Base-by-base conservation (phyloP, 2,888 invertebrate species). In the Xanthia togata region DNA sequence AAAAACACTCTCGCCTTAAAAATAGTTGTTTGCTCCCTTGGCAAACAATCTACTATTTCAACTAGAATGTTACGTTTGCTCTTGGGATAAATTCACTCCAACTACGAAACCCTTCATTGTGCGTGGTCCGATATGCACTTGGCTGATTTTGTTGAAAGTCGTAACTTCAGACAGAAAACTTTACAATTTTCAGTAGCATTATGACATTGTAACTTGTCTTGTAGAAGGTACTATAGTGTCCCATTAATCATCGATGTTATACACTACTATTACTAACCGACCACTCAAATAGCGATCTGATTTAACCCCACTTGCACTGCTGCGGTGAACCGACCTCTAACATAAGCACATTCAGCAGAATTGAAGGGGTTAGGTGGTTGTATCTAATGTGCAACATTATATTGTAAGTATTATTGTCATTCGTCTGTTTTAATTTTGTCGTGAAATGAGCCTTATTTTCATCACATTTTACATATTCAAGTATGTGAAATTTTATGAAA, bases 271-370 rank as follows among this genome's bases (percentile, higher is more conserved):
- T 62, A 47, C 20, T 20, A 47, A 50, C 35, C 26, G 35, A 53
- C 8, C 31, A 35, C 50, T 50, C 38, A 14, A 53, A 14, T 57
- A 31, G 50, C 57, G 50, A 73, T 68, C n/a, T 64, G 53, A 79
- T 69, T 73, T 47, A 79, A 74, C 59, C 68, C 69, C 9, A 60
- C 20, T 64, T 79, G 64, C 64, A 59, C 57, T 17, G n/a, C 57
- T 73, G 80, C 69, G 80, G 79, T 79, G 0, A 64, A 65, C 79
- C 79, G 35, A 65, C 38, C 41, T 26, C 57, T 53, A 35, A 38
- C 50, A 55, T 59, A 50, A 59, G 44, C 44, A 69, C 11, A 64
- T 55, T 55, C 44, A 73, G 38, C 59, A 23, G n/a, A 17, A 62
- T 41, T 41, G n/a, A 55, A 78, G 59, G 31, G 65, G 47, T 57